phyloP scores from a whole-genome alignment of 2,113 vertebrate species.

The Blennius ocellaris region DNA sequence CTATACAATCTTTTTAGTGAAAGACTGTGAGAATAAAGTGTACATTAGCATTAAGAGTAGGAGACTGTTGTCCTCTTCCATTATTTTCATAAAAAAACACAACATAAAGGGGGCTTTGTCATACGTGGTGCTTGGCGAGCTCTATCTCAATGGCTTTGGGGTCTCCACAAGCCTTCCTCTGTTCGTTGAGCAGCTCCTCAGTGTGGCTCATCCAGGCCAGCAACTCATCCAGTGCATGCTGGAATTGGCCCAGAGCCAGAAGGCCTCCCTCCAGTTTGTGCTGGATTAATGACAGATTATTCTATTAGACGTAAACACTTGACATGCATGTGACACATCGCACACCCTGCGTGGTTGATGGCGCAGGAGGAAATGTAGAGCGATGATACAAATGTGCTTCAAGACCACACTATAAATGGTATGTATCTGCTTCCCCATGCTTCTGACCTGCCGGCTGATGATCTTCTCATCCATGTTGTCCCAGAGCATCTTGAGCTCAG shows the following conservation, averaged over 20 bases:
- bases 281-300: constrained; percentile 83
- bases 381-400: no score
- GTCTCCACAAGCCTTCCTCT: constrained; percentile 93
- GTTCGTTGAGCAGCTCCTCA: constrained; percentile 92
- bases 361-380: neutral
- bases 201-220: constrained; percentile 95
- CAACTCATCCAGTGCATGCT: constrained; percentile 96
- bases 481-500: constrained; percentile 93
- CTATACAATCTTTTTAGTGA: neutral
- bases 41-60: neutral
- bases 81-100: neutral
- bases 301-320: constrained; percentile 52
- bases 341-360: constrained; percentile 2
- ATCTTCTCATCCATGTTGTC: constrained; percentile 92
- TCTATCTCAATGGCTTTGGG: constrained; percentile 98
- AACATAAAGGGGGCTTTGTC: constrained; percentile 54
- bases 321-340: constrained; percentile 16
- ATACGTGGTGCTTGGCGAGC: constrained; percentile 98
- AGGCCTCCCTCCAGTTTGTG: constrained; percentile 97
- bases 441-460: constrained; percentile 93
- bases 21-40: neutral
- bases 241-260: constrained; percentile 96
- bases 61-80: neutral
- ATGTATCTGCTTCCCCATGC: neutral
- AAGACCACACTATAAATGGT: no score